Evolutionary conservation across 2,797 vertebrate genomes (phyloP).

Genomic region (Enoplosus armatus): DNA sequence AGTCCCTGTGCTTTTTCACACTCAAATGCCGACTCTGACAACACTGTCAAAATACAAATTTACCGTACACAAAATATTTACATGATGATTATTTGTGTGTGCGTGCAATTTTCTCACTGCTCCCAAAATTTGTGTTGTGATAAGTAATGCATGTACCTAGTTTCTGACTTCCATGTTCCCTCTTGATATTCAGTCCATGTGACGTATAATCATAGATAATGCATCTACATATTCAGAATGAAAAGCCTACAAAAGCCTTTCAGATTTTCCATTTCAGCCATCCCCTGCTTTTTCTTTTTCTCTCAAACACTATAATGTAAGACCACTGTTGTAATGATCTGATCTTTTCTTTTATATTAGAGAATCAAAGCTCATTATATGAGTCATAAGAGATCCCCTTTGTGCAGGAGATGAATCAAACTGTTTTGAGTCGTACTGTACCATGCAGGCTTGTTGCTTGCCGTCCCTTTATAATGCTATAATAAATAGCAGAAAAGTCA

Average conservation of each 20-base stretch:
- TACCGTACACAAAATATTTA: conserved; percentile 43
- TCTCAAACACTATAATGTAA: conserved; percentile 3
- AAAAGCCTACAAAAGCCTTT: conserved; percentile 29
- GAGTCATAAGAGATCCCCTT: conserved; percentile 53
- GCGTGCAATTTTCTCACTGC: neutral
- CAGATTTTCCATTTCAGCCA: conserved; percentile 14
- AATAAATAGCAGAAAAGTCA: conserved; percentile 14
- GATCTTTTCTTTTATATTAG: conserved; percentile 51
- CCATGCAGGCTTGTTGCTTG: conserved; percentile 19
- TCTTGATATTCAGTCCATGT: conserved; percentile 45
- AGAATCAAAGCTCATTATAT: conserved; percentile 52
- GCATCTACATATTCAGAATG: conserved; percentile 45
- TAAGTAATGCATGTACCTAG: conserved; percentile 21
- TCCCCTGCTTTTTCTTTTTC: neutral
- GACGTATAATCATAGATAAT: conserved; percentile 43
- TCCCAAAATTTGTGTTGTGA: conserved; percentile 3
- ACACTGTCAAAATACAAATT: conserved; percentile 50
- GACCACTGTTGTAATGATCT: conserved; percentile 37
- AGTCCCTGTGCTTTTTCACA: no score
- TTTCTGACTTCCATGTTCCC: conserved; percentile 26
- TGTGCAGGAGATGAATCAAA: conserved; percentile 53
- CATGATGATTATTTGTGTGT: conserved; percentile 15
- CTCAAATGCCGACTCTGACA: conserved; percentile 24
- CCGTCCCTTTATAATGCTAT: neutral
- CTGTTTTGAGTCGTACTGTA: conserved; percentile 25